phyloP scores from a whole-genome alignment of 1,140 invertebrate genomes.

The Apocrypta bakeri region DNA sequence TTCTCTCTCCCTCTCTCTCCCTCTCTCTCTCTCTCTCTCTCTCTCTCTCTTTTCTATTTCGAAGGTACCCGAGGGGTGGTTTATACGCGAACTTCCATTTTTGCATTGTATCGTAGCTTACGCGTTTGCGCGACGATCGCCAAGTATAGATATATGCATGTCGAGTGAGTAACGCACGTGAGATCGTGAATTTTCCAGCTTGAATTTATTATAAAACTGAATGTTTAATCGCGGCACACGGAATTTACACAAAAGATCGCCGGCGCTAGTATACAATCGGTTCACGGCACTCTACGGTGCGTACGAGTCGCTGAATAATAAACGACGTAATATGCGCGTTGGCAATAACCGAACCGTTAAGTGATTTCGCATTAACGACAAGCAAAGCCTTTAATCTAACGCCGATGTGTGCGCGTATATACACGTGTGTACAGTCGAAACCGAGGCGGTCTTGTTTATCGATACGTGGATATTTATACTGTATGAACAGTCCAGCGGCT shows the following conservation, averaged over 20 bases:
- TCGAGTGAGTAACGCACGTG: too few relatives aligned
- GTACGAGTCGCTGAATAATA: slow-evolving; percentile 16
- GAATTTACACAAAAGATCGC: slow-evolving; percentile 20
- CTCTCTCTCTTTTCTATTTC: too few relatives aligned
- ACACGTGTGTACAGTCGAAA: too few relatives aligned
- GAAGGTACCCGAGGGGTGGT: not conserved
- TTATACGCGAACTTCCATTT: not conserved
- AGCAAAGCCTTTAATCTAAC: slow-evolving; percentile 24
- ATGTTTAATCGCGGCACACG: not conserved
- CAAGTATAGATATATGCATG: too few relatives aligned
- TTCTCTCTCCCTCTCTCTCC: not conserved
- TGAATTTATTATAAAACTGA: not conserved
- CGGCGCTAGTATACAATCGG: not conserved
- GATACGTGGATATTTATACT: too few relatives aligned
- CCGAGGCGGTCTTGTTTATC: too few relatives aligned
- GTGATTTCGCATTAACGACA: not conserved
- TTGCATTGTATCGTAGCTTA: not conserved
- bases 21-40: not conserved
- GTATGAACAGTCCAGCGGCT: too few relatives aligned
- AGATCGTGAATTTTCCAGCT: too few relatives aligned
- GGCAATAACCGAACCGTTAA: not conserved
- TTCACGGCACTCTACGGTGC: not conserved
- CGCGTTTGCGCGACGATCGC: too few relatives aligned
- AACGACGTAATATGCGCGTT: not conserved
- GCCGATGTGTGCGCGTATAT: not conserved